phyloP scores from a whole-genome alignment of 2,113 vertebrate genomes.

The Ciconia maguari region DNA sequence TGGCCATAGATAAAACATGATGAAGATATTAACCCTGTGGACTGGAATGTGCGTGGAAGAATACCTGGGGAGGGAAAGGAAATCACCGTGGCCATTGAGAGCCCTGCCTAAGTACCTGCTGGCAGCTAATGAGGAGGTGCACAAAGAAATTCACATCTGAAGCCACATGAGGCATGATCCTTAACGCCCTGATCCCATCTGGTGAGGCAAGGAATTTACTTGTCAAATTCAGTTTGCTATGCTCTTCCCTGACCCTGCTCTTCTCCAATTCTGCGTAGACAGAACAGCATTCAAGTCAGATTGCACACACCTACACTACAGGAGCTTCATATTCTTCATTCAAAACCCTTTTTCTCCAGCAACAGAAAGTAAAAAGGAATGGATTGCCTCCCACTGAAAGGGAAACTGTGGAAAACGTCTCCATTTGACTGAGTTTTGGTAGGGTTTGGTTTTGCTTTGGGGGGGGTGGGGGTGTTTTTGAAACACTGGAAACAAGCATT shows the following conservation, averaged over 20 bases:
- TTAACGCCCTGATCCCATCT: neutral
- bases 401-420: neutral
- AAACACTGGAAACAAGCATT: neutral
- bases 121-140: conserved; percentile 3
- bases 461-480: neutral
- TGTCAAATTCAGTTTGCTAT: neutral
- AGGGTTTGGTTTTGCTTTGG: neutral
- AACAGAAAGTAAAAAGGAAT: neutral
- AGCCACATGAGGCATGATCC: neutral
- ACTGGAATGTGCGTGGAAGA: conserved; percentile 2
- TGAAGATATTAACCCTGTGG: conserved; percentile 26
- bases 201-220: neutral
- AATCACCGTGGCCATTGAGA: neutral
- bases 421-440: neutral
- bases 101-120: conserved; percentile 3
- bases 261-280: neutral
- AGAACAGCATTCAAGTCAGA: neutral
- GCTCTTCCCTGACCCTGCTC: neutral
- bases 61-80: conserved; percentile 48
- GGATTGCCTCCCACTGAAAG: neutral
- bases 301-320: neutral
- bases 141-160: conserved; percentile 2
- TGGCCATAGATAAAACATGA: conserved; percentile 53
- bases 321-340: neutral
- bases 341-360: neutral